phyloP scores from a whole-genome alignment of 2,113 vertebrate species.

The Isichthys henryi region DNA sequence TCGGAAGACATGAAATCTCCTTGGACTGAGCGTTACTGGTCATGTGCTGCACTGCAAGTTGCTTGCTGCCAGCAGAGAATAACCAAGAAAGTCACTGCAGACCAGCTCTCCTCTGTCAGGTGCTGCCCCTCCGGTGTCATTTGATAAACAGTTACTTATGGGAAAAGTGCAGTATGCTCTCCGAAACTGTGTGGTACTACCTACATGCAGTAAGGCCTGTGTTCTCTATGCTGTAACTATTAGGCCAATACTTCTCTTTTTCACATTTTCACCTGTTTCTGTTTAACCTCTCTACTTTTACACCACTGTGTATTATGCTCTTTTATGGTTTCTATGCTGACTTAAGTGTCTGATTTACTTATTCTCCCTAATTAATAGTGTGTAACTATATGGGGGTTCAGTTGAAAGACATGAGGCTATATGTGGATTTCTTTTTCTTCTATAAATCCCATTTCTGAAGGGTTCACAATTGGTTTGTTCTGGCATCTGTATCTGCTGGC shows the following conservation, averaged over 20 bases:
- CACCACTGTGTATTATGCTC: neutral
- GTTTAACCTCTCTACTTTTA: neutral
- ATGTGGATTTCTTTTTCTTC: neutral
- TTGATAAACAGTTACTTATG: constrained; percentile 3
- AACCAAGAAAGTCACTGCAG: neutral
- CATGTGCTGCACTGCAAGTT: neutral
- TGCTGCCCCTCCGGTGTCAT: neutral
- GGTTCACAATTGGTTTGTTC: neutral
- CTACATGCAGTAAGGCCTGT: no score
- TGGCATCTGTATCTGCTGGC: neutral
- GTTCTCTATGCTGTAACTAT: neutral
- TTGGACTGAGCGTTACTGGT: no score
- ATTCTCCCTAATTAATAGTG: neutral
- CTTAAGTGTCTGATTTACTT: neutral
- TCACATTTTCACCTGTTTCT: constrained; percentile 25
- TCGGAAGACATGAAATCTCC: neutral
- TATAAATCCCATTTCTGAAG: neutral
- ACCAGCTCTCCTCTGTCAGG: neutral
- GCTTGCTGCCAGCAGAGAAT: neutral
- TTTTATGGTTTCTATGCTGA: neutral
- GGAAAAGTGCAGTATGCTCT: neutral
- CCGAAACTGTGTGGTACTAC: neutral
- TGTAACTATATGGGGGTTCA: neutral
- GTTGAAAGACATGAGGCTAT: neutral
- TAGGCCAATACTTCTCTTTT: neutral